Percentiles rank a stretch among this genome's conserved stretches.
Evolutionary conservation across 2,888 invertebrate genomes (phyloP).

Genomic region (Cactoblastis cactorum): DNA sequence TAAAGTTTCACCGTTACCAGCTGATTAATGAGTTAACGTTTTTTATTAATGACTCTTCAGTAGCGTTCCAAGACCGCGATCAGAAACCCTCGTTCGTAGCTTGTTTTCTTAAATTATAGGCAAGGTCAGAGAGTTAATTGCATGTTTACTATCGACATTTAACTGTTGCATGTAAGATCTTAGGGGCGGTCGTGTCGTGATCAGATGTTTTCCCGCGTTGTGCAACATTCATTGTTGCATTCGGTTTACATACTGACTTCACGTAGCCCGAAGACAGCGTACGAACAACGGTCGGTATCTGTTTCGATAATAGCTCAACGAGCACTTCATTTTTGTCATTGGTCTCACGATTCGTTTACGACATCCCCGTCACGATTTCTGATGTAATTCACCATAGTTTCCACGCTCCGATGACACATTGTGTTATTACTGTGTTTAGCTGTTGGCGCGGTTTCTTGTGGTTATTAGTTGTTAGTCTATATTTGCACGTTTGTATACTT

Average conservation of each 20-base stretch:
- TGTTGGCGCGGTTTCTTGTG: slow-evolving; percentile 11
- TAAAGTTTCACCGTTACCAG: slow-evolving; percentile 26
- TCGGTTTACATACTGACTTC: slow-evolving; percentile 39
- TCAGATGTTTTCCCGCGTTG: slow-evolving; percentile 53
- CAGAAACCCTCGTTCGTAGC: slow-evolving; percentile 37
- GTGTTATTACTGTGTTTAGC: slow-evolving; percentile 25
- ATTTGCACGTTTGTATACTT: slow-evolving; percentile 12
- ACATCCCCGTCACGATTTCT: slow-evolving; percentile 54
- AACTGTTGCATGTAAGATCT: slow-evolving; percentile 45
- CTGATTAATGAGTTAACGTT: slow-evolving; percentile 59
- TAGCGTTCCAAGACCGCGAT: not conserved
- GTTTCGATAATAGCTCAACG: slow-evolving; percentile 44
- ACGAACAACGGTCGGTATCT: slow-evolving; percentile 45
- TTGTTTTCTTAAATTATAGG: slow-evolving; percentile 48
- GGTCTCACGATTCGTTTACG: slow-evolving; percentile 49
- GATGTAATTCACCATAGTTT: slow-evolving; percentile 49
- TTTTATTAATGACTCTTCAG: slow-evolving; percentile 48
- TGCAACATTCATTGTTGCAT: slow-evolving; percentile 50
- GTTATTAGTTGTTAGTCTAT: slow-evolving; percentile 11
- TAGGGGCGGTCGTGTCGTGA: slow-evolving; percentile 55
- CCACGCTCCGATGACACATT: slow-evolving; percentile 48
- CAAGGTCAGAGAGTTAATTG: slow-evolving; percentile 48
- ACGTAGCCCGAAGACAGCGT: slow-evolving; percentile 24
- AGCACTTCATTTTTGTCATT: slow-evolving; percentile 57
- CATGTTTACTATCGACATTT: slow-evolving; percentile 50